Evolutionary conservation across 37 sponge, comb jelly and placozoan genomes (phyloP), one percentile per base, ranked within the genome.

Genomic region (Crambe crambe): DNA sequence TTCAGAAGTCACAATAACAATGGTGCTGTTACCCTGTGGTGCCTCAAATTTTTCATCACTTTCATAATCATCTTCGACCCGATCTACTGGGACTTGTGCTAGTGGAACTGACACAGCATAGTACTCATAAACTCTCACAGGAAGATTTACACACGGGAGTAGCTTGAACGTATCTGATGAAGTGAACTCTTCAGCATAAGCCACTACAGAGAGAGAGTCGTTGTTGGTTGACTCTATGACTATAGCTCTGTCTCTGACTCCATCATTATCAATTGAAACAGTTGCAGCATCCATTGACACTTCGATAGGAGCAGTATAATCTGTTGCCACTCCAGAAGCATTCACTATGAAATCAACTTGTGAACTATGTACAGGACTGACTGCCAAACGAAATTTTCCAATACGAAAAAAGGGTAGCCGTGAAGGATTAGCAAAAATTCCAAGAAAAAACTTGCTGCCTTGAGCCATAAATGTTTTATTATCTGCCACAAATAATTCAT

Each of bases 21-120:
- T 25, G 18, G 78, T 71, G 59, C 85, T 85, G 27, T 77, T 70
- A 2, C 47, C 71, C 34, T 60, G 57, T 17, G 37, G 22, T 18
- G 59, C 42, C 3, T 31, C 37, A 18, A 54, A 34, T 1, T 18
- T 1, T 0, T 35, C 57, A 0, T 26, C 37, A 26, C 18, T 4
- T 23, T 18, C 42, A 32, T 30, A 56, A 3, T 41, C 77, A 38
- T 9, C 65, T n/a, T 77, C 63, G 0, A 59, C 60, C 34, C 37
- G 8, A 20, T 29, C 25, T 10, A 40, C 39, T 22, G 35, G 60
- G 40, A 76, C 36, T 35, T 35, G 3, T 22, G 42, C 26, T 20
- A 5, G 2, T 2, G 71, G 78, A 4, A 77, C 78, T 37, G 87
- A 87, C 26, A 87, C 82, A 66, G 82, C 87, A 75, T 87, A 87